Evolutionary conservation across 2,113 vertebrate genomes (phyloP).

Genomic region (Malurus cyaneus): DNA sequence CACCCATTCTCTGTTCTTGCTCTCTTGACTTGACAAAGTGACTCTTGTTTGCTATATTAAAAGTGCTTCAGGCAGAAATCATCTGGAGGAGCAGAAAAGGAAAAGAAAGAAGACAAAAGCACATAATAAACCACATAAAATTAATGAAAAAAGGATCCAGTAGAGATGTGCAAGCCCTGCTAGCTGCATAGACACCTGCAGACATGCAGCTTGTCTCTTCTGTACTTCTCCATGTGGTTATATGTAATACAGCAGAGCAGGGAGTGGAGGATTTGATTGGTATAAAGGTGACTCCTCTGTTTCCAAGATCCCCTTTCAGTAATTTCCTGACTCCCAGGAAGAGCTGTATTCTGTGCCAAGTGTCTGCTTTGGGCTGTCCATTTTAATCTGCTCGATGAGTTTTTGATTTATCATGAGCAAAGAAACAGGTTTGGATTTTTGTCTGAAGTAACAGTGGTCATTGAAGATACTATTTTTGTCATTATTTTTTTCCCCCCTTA

Average conservation of each 20-base stretch:
- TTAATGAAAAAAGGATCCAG: neutral
- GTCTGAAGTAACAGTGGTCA: neutral
- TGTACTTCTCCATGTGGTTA: neutral
- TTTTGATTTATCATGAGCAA: neutral
- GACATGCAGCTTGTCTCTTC: neutral
- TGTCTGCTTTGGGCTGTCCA: neutral
- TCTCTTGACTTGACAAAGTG: neutral
- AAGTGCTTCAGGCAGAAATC: neutral
- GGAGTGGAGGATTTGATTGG: neutral
- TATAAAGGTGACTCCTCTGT: neutral
- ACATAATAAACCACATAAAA: neutral
- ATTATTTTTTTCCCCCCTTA: neutral
- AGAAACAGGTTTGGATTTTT: neutral
- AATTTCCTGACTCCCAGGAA: neutral
- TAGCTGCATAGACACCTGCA: neutral
- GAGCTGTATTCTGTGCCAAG: neutral
- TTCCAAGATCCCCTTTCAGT: neutral
- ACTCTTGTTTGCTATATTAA: constrained; percentile 10
- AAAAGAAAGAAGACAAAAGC: neutral
- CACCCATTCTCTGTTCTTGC: neutral
- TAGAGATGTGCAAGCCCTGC: neutral
- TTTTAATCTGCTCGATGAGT: neutral
- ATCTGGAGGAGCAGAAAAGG: neutral
- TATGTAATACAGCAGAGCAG: neutral
- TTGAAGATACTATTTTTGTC: neutral